Percentiles rank a stretch among this genome's conserved stretches.
Evolutionary conservation across 2,113 vertebrate genomes (phyloP).

Genomic region (Triplophysa rosa): DNA sequence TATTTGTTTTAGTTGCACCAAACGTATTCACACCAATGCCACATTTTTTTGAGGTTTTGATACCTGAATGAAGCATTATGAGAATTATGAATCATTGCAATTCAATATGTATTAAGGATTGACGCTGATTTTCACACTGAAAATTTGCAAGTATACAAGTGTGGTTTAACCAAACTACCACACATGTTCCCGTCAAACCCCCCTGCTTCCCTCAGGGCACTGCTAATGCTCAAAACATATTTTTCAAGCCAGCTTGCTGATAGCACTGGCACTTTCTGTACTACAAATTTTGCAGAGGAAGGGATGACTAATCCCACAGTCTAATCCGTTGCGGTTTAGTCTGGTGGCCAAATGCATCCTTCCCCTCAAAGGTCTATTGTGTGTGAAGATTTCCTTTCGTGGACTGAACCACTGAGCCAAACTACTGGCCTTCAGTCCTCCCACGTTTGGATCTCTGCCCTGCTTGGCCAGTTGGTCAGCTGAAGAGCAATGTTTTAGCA

Average conservation of each 20-base stretch:
- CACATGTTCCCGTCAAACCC: constrained; percentile 68
- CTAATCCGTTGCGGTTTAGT: constrained; percentile 20
- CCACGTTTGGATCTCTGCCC: constrained; percentile 40
- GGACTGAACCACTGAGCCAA: background rate
- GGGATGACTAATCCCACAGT: constrained; percentile 12
- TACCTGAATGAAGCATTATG: background rate
- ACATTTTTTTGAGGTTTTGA: background rate
- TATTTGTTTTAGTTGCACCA: background rate
- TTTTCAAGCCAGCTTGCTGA: background rate
- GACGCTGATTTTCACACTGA: background rate
- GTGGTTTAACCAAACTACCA: constrained; percentile 54
- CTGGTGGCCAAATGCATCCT: constrained; percentile 18
- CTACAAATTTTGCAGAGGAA: constrained; percentile 17
- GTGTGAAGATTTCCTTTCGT: constrained; percentile 25
- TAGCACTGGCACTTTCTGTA: constrained; percentile 25
- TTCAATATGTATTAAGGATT: background rate
- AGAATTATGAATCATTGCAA: background rate
- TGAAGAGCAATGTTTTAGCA: constrained; percentile 45
- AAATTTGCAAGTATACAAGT: background rate
- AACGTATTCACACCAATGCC: background rate
- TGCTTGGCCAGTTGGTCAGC: constrained; percentile 38
- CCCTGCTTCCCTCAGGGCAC: background rate
- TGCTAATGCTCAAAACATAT: constrained; percentile 19
- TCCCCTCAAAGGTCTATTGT: constrained; percentile 21
- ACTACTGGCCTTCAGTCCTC: constrained; percentile 16